phyloP scores from a whole-genome alignment of 2,797 vertebrate genomes.

The Crenichthys baileyi region DNA sequence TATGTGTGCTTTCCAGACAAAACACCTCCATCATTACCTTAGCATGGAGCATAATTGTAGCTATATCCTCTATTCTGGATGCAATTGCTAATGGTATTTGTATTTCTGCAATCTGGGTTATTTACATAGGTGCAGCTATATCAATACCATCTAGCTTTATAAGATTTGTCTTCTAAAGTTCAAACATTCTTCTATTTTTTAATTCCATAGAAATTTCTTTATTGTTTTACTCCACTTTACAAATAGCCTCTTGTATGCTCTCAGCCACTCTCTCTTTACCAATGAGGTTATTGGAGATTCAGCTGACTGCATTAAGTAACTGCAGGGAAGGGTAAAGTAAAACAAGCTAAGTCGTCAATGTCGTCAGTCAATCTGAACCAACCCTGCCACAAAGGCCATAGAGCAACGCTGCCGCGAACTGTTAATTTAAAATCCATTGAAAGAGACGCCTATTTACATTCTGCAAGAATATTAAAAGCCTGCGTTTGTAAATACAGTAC shows the following conservation, averaged over 20 bases:
- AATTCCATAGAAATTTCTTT: slow-evolving; percentile 20
- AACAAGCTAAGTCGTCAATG: slow-evolving; percentile 46
- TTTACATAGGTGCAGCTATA: background rate
- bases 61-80: background rate
- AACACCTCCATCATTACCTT: background rate
- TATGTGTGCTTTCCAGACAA: background rate
- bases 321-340: slow-evolving; percentile 62
- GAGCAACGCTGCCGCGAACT: slow-evolving; percentile 21
- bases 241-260: slow-evolving; percentile 28
- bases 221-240: slow-evolving; percentile 42
- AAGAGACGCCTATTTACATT: slow-evolving; percentile 42
- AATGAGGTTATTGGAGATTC: slow-evolving; percentile 49
- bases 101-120: background rate
- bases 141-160: background rate
- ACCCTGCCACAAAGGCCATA: slow-evolving; percentile 37
- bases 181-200: background rate
- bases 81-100: background rate
- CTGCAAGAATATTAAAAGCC: slow-evolving; percentile 43
- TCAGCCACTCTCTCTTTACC: slow-evolving; percentile 39
- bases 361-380: slow-evolving; percentile 47
- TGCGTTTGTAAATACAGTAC: slow-evolving; percentile 8
- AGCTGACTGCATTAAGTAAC: slow-evolving; percentile 54
- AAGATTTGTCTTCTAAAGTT: background rate
- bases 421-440: slow-evolving; percentile 42
- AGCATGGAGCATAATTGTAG: background rate